phyloP scores from a whole-genome alignment of 2,113 vertebrate species.

The Conger conger region DNA sequence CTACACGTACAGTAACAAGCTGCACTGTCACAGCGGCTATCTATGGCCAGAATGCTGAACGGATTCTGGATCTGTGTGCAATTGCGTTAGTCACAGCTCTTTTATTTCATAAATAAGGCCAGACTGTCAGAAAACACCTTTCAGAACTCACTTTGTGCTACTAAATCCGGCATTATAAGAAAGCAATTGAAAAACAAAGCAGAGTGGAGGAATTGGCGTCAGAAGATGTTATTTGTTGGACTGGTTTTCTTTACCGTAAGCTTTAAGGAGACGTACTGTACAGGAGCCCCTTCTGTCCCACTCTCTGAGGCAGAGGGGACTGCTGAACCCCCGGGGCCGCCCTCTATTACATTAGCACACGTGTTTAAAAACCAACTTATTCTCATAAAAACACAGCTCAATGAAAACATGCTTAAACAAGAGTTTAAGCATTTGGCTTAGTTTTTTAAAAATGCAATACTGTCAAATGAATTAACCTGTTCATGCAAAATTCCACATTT shows the following conservation, averaged over 20 bases:
- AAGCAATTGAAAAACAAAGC: neutral
- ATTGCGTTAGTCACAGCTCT: conserved; percentile 1
- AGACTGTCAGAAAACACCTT: neutral
- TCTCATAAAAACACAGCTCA: neutral
- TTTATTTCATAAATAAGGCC: neutral
- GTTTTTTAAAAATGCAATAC: no score
- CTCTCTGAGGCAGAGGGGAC: conserved; percentile 13
- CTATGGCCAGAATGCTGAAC: neutral
- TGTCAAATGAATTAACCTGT: no score
- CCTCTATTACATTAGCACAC: neutral
- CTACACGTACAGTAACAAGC: conserved; percentile 7
- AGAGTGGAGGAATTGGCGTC: conserved; percentile 19
- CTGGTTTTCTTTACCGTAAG: conserved; percentile 33
- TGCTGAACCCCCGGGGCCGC: conserved; percentile 20
- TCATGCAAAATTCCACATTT: no score
- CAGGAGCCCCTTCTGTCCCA: conserved; percentile 28
- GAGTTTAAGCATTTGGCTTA: no score
- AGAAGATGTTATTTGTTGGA: conserved; percentile 30
- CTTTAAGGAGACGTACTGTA: conserved; percentile 40
- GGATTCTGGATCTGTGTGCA: neutral
- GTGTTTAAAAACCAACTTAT: neutral
- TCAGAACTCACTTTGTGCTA: conserved; percentile 2
- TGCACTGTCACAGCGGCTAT: neutral
- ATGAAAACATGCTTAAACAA: no score
- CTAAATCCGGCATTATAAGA: neutral